Conservation (phyloP, 2,888 invertebrate genomes). For the Plutella xylostella region DNA sequence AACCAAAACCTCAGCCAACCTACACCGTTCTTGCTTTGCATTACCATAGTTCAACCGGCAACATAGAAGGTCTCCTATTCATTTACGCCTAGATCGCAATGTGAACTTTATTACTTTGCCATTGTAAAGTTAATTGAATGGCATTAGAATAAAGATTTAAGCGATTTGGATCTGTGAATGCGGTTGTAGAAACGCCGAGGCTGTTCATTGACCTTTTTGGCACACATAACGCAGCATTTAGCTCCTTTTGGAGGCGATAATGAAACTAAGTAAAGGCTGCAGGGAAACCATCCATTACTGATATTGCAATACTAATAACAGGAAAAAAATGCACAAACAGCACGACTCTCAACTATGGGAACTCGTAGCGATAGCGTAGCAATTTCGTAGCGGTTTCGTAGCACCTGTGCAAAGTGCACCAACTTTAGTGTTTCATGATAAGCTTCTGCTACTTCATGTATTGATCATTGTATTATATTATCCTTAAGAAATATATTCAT, state of each 20-base stretch:
- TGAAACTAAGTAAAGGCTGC: conserved; percentile 1
- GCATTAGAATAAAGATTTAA: conserved; percentile 24
- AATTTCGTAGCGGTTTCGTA: conserved; percentile 1
- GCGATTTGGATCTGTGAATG: conserved; percentile 33
- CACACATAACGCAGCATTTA: conserved; percentile 39
- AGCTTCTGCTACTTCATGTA: too few species aligned
- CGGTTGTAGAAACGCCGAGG: conserved; percentile 63
- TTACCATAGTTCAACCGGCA: conserved; percentile 33
- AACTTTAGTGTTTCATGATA: too few species aligned
- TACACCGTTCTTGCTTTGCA: conserved; percentile 32
- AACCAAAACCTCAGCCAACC: conserved; percentile 26
- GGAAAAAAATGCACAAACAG: neutral
- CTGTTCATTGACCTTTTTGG: conserved; percentile 69
- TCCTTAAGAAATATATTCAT: too few species aligned
- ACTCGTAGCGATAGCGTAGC: neutral
- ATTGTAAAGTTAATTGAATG: conserved; percentile 32
- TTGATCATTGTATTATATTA: too few species aligned
- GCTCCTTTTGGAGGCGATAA: conserved; percentile 4
- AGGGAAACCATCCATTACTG: too few species aligned
- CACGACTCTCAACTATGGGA: neutral
- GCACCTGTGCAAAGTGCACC: too few species aligned
- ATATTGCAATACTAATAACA: too few species aligned
- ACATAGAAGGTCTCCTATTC: conserved; percentile 42
- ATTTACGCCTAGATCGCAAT: conserved; percentile 23
- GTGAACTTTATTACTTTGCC: conserved; percentile 36